Base-by-base conservation (phyloP, 2,113 vertebrate genomes). In the Pardalotus punctatus region DNA sequence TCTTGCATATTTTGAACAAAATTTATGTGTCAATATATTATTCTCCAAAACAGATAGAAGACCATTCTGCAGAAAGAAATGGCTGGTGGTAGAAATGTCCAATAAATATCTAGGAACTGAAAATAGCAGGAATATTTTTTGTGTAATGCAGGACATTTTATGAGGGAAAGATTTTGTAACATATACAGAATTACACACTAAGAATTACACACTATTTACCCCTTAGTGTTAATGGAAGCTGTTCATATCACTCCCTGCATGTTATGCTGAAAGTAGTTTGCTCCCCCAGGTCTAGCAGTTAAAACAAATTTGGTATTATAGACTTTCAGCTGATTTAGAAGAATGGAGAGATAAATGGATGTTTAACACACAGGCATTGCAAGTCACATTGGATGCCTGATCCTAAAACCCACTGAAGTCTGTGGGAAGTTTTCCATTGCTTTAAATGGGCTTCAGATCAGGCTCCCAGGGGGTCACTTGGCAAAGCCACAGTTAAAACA, bases 101-200 rank as follows among this genome's bases (percentile, higher is more conserved):
- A 92, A 93, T 96, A 94, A 97, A 91, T 96, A 94, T 80, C 79
- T 48, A 47, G 56, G 43, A 93, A 89, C 77, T 42, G 65, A 95
- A 94, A 93, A 84, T 40, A 66, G 35, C 12, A 93, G 56, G 61
- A 89, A 43, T 23, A 82, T 81, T 93, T 96, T 94, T 96, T 81
- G 40, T 61, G 24, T 23, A 95, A 79, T 35, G n/a, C 25, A 96
- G 45, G 60, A 84, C 53, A 86, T 91, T 97, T 96, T 94, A 90
- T 56, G 83, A 95, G 47, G 21, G 71, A 95, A 97, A 81, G 20
- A 57, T 96, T 96, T 92, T 88, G 57, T 94, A 87, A 85, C 50
- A 66, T 70, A 91, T 67, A 64, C 79, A 80, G 84, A 88, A 93
- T 87, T 84, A 71, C n/a, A 85, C 47, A n/a, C 33, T 74, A 43